phyloP scores from a whole-genome alignment of 2,797 vertebrate species.

The Notolabrus celidotus region DNA sequence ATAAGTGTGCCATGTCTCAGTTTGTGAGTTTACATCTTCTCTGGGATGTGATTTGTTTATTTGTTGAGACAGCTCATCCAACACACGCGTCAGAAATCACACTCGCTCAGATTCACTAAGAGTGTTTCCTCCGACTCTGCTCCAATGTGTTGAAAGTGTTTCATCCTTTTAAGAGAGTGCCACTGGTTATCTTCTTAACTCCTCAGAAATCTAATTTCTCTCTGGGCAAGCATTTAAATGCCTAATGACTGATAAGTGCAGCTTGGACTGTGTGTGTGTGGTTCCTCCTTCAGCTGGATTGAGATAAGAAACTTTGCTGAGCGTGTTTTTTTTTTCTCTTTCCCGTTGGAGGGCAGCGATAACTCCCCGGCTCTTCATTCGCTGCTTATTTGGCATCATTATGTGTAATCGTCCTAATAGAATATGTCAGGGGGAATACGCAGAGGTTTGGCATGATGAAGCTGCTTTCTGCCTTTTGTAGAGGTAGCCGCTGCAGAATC shows the following conservation, averaged over 20 bases:
- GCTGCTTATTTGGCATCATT: conserved; percentile 68
- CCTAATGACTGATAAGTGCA: conserved; percentile 81
- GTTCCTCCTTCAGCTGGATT: conserved; percentile 72
- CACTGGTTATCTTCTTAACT: conserved; percentile 75
- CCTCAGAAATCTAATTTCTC: conserved; percentile 76
- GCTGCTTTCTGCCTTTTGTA: conserved; percentile 46
- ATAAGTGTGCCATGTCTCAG: too few species aligned
- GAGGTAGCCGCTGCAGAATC: conserved; percentile 44
- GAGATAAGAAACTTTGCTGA: conserved; percentile 76
- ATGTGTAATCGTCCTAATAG: conserved; percentile 67
- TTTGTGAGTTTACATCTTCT: too few species aligned
- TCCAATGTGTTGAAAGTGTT: conserved; percentile 49
- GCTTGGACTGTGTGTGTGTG: conserved; percentile 73
- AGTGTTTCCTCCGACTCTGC: conserved; percentile 31
- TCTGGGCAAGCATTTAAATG: conserved; percentile 80
- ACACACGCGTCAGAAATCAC: not conserved
- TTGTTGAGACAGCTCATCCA: too few species aligned
- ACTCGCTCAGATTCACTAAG: not conserved
- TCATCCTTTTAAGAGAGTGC: conserved; percentile 51
- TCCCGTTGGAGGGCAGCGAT: conserved; percentile 42
- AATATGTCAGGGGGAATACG: conserved; percentile 61
- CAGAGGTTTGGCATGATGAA: conserved; percentile 40
- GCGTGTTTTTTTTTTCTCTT: conserved; percentile 23
- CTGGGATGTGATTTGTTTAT: too few species aligned
- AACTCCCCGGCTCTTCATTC: conserved; percentile 60